Percentiles rank a stretch among this genome's conserved stretches.
Conservation (phyloP, 2,113 vertebrate species). For the Pontoporia blainvillei region DNA sequence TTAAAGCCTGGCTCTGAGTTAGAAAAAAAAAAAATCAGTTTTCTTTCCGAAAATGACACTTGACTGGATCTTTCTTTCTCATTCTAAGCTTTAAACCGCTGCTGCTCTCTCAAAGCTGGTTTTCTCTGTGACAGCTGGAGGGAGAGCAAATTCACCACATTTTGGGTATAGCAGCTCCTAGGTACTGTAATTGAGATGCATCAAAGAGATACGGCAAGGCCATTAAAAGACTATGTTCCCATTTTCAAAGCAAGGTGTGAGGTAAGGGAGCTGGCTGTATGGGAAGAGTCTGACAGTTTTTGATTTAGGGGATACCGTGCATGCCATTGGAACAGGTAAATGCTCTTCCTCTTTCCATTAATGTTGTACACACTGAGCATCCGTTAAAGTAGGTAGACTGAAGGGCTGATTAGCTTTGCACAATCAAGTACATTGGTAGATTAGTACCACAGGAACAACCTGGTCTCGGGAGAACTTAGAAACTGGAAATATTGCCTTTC, state of each 20-base stretch:
- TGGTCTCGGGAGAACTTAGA: not conserved
- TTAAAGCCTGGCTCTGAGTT: not conserved
- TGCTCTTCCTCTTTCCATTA: not conserved
- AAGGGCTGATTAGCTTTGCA: not conserved
- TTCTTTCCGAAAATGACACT: constrained; percentile 31
- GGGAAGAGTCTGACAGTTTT: not conserved
- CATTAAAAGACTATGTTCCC: not conserved
- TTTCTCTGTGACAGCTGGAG: not conserved
- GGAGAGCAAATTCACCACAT: not conserved
- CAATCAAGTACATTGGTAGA: not conserved
- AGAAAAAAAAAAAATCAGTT: not conserved
- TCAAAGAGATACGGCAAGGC: not conserved
- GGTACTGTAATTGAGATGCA: not conserved
- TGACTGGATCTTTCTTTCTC: not conserved
- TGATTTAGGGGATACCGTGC: not conserved
- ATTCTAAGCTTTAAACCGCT: not conserved
- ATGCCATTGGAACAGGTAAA: not conserved
- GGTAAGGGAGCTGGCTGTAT: not conserved
- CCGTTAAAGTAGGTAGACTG: too few relatives aligned
- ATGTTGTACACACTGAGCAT: not conserved
- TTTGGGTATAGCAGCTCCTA: not conserved
- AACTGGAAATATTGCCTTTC: not conserved
- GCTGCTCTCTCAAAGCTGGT: not conserved
- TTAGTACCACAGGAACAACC: not conserved
- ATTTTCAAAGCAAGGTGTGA: not conserved